Evolutionary conservation across 2,888 invertebrate genomes (phyloP).

Genomic region (Philonicus albiceps): DNA sequence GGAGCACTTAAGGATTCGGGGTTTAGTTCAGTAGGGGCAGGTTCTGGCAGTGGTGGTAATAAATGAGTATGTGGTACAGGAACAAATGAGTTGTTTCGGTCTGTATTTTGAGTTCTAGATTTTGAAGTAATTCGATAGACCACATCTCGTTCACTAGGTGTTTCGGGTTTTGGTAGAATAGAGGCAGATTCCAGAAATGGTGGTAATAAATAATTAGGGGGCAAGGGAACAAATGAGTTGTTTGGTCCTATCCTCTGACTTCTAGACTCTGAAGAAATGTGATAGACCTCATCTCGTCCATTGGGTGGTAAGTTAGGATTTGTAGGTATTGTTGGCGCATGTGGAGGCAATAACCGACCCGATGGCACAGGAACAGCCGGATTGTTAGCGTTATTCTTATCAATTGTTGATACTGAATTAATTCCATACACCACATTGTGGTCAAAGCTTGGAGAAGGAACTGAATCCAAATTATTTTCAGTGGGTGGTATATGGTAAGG

Average conservation of each 20-base stretch:
- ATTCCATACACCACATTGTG: background rate
- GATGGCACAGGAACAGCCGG: background rate
- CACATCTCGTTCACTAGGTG: background rate
- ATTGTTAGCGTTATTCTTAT: background rate
- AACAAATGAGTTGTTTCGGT: background rate
- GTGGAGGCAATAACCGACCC: no score
- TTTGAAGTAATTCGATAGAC: background rate
- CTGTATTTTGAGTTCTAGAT: background rate
- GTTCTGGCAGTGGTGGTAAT: constrained; percentile 37
- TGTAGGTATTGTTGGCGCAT: background rate
- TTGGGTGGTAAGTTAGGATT: background rate
- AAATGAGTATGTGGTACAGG: constrained; percentile 36
- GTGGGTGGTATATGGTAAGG: constrained; percentile 12
- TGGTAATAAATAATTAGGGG: background rate
- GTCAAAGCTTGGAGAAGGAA: background rate
- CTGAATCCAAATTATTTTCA: background rate
- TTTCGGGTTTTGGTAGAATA: background rate
- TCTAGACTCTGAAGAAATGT: background rate
- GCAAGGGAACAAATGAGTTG: background rate
- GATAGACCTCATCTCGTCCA: background rate
- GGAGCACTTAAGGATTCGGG: background rate
- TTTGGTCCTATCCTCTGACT: background rate
- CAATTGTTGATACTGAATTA: background rate
- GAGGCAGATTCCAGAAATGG: background rate
- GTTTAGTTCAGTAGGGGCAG: background rate